Base-by-base conservation (phyloP, 2,888 invertebrate genomes). In the Tachystola acroxantha region DNA sequence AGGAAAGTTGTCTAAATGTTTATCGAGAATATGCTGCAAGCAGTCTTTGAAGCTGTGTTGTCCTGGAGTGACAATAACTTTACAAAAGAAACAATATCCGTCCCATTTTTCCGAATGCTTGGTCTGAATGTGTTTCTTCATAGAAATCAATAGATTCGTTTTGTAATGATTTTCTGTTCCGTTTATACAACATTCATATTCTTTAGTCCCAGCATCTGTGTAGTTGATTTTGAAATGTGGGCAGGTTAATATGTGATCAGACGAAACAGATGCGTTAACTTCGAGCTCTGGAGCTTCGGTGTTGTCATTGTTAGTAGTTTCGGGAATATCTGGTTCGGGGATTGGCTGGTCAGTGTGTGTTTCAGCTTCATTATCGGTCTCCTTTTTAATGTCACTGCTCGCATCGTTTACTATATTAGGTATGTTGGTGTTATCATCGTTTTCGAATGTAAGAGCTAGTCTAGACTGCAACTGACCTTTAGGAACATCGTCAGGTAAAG, bases 21-120 rank as follows among this genome's bases (percentile, higher is more conserved):
- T 76, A 37, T 80, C 78, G 10, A 86, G 56, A 38, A 76, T 70
- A 60, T 88, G 88, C 38, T 73, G 63, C 10, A 86, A 53, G 42
- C 84, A 85, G 35, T 82, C 80, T 50, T 61, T 78, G 34, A 79
- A 80, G 37, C 38, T 43, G 25, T 78, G 65, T 10, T 49, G 47
- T 10, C 82, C 84, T 64, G 78, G 79, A 6, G 72, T 79, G 1
- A 82, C 78, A 11, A 84, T 80, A 1, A 82, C 73, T 52, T 84
- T 77, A 46, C 90, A 90, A 7, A 81, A 47, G 33, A 53, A 66
- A 52, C 90, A 91, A 49, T 77, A 87, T 1, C 91, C 91, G 42
- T 87, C 85, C 90, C 91, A 91, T 12, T 57, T 61, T 16, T 88
- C 79, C 2, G 50, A 45, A 43, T 86, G 86, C 45, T 78, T 81